phyloP scores from a whole-genome alignment of 1,140 invertebrate species.

The Bombus difficillimus region DNA sequence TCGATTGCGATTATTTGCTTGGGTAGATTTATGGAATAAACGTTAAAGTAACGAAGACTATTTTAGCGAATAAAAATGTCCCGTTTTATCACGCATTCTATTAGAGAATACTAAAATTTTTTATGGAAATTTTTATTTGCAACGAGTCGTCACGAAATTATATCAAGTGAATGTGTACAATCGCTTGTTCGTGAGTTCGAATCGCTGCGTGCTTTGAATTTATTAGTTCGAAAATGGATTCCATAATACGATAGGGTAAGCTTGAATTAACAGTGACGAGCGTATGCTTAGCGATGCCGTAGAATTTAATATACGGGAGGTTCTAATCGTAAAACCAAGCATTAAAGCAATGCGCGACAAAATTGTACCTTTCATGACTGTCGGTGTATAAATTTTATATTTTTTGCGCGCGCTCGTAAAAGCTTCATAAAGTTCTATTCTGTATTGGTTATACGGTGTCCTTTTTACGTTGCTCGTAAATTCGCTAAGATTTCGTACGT shows the following conservation, averaged over 20 bases:
- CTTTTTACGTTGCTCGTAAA: constrained; percentile 31
- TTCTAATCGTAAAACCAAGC: constrained; percentile 29
- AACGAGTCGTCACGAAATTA: background rate
- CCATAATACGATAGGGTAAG: background rate
- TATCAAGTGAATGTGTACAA: background rate
- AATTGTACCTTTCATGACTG: constrained; percentile 42
- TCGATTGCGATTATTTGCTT: background rate
- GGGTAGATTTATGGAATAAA: background rate
- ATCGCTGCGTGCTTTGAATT: background rate
- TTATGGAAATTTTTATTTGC: background rate
- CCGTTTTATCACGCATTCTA: no score
- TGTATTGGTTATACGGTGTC: constrained; percentile 15
- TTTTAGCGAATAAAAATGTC: no score
- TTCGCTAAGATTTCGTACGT: constrained; percentile 12
- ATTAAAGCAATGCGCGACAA: constrained; percentile 30
- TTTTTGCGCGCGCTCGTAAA: constrained; percentile 32
- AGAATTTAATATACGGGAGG: constrained; percentile 13
- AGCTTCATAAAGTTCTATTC: constrained; percentile 33
- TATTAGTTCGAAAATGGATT: background rate
- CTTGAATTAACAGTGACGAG: constrained; percentile 20
- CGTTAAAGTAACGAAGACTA: no score
- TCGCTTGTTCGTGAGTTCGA: background rate
- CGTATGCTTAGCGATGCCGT: constrained; percentile 15
- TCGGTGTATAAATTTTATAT: constrained; percentile 47
- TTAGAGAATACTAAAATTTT: no score